Evolutionary conservation across 2,113 vertebrate species (phyloP).

Genomic region (Enhydra lutris): DNA sequence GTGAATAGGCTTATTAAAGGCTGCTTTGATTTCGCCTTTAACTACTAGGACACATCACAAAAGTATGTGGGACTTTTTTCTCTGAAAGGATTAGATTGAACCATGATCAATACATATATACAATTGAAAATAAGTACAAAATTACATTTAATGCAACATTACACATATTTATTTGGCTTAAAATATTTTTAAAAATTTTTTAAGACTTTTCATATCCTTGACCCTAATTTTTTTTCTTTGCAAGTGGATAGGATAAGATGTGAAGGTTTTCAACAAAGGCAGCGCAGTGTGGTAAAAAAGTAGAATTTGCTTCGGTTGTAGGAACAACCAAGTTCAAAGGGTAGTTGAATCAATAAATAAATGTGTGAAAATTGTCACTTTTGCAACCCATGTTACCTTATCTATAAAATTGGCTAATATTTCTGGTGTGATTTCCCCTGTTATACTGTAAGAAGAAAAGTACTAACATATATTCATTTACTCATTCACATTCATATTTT

Average conservation of each 20-base stretch:
- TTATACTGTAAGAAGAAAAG: not conserved
- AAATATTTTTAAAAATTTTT: not conserved
- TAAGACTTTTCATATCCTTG: not conserved
- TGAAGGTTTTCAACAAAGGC: not conserved
- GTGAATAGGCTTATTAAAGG: not conserved
- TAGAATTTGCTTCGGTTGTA: not conserved
- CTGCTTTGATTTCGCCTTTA: not conserved
- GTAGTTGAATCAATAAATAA: not conserved
- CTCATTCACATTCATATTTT: not conserved
- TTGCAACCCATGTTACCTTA: not conserved
- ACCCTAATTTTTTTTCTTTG: not conserved
- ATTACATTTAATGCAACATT: not conserved
- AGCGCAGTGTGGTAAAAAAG: not conserved
- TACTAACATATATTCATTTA: not conserved
- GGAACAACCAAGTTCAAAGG: not conserved
- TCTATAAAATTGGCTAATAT: not conserved
- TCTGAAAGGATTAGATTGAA: not conserved
- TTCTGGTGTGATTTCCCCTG: not conserved
- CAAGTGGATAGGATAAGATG: not conserved
- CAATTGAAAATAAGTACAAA: not conserved
- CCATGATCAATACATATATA: not conserved
- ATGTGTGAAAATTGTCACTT: not conserved
- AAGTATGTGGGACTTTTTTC: not conserved
- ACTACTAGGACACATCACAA: not conserved
- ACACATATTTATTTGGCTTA: not conserved